Evolutionary conservation across 2,888 invertebrate genomes (phyloP), one percentile per base, ranked within the genome.

Genomic region (Melinaea menophilus): DNA sequence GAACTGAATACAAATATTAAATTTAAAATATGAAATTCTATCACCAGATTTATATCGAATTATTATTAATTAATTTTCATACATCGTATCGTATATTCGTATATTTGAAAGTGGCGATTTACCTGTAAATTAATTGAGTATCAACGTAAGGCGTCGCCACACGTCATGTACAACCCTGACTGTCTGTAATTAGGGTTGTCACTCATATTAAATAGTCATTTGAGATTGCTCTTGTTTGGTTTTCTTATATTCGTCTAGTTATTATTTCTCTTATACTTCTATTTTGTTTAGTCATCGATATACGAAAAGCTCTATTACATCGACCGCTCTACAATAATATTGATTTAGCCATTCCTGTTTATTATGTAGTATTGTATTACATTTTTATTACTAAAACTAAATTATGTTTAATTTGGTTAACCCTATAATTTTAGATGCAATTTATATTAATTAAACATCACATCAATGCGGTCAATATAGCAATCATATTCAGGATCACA

Each of bases 101-200:
- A 72, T 72, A 75, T 75, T 76, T 71, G 69, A 70, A 76, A 72
- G 76, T 79, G 79, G 72, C 74, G 76, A 78, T 79, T 79, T 75
- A 74, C 78, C 73, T 76, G 77, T 70, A 70, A 77, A 82, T 80
- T 81, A 82, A 81, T 81, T 74, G 72, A 71, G 66, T 66, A 70
- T 69, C 69, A 75, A 69, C 66, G 63, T 71, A 68, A 64, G 59
- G 67, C 64, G 67, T 69, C 64, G 67, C 68, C 63, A 63, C 62
- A 55, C 63, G 65, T 63, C 67, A 66, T 67, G 68, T 68, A 67
- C 78, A 80, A 71, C 79, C 77, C 80, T 79, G 70, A 51, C 62
- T 71, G 69, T 64, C 61, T 61, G 65, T 71, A 71, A 71, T 72
- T 71, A 81, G 81, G 82, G 80, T 63, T 82, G 79, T 71, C 78